phyloP scores from a whole-genome alignment of 2,888 invertebrate species.

The Epiblema foenella region DNA sequence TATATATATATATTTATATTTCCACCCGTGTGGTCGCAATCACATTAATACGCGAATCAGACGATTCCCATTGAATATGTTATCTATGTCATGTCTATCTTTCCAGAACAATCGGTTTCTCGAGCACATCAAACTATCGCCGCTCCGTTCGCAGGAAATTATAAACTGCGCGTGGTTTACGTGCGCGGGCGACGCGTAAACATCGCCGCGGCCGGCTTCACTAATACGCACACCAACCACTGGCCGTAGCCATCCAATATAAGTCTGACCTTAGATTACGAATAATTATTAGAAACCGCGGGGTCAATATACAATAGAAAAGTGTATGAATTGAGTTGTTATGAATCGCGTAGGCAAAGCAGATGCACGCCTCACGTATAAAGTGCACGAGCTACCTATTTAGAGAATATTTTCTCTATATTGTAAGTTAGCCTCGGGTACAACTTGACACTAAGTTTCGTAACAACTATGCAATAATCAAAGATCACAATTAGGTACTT shows the following conservation, averaged over 20 bases:
- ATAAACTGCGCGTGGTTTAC: slow-evolving; percentile 37
- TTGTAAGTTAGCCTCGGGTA: not conserved
- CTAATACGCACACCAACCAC: not conserved
- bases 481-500: no score
- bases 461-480: not conserved
- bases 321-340: not conserved
- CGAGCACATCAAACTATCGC: slow-evolving; percentile 24
- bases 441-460: not conserved
- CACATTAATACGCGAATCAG: not conserved
- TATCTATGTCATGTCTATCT: slow-evolving; percentile 11
- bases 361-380: not conserved
- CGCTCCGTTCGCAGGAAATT: slow-evolving; percentile 29
- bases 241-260: not conserved
- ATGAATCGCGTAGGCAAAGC: not conserved
- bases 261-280: not conserved
- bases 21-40: not conserved
- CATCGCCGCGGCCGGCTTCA: not conserved
- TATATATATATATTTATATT: no score
- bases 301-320: not conserved
- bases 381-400: not conserved
- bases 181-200: slow-evolving; percentile 30
- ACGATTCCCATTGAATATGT: slow-evolving; percentile 12
- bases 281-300: not conserved
- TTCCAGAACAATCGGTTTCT: slow-evolving; percentile 11
- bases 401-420: not conserved